Evolutionary conservation across 1,140 invertebrate species (phyloP), one percentile per base, ranked within the genome.

Genomic region (Ceratoteleas bidentatus): DNA sequence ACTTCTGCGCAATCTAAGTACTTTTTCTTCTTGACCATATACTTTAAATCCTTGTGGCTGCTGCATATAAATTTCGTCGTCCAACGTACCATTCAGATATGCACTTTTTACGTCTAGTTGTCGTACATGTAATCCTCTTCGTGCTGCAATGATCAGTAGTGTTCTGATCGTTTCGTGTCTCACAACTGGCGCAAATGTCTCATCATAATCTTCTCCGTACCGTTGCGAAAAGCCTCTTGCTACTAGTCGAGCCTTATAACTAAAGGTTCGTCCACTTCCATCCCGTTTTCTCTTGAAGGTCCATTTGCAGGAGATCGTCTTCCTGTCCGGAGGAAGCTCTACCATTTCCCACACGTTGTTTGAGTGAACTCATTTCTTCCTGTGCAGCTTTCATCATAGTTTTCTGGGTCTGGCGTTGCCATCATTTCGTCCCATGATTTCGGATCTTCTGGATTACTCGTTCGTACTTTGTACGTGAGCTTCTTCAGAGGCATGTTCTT

Each of bases 231-330:
- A 92, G 6, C 92, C 91, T 72, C 89, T 90, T 5, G 90, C 88
- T 7, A 92, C 90, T n/a, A 92, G 68, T 38, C 90, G 64, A 33
- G 91, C 92, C 76, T 91, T 90, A 52, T 87, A 89, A 33, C 49
- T 68, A 15, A 78, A 64, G 3, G 81, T 74, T 6, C 84, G 77
- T 58, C 83, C 73, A 45, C 88, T 82, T 40, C 61, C 33, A 50
- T 87, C 75, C 8, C 65, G 73, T 47, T 91, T 91, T 36, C 60
- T 74, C n/a, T 87, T 88, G n/a, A 88, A 92, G 4, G 92, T 86
- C 89, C 87, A 91, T 50, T 86, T 91, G 49, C 80, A 84, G 0
- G 72, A 75, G 32, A 86, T 80, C 0, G 80, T n/a, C 9, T 34
- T 75, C 78, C 57, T 62, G 16, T 58, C 74, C 56, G 32, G 15